Conservation (phyloP, 2,797 vertebrate genomes). For the Xerus rutilus region DNA sequence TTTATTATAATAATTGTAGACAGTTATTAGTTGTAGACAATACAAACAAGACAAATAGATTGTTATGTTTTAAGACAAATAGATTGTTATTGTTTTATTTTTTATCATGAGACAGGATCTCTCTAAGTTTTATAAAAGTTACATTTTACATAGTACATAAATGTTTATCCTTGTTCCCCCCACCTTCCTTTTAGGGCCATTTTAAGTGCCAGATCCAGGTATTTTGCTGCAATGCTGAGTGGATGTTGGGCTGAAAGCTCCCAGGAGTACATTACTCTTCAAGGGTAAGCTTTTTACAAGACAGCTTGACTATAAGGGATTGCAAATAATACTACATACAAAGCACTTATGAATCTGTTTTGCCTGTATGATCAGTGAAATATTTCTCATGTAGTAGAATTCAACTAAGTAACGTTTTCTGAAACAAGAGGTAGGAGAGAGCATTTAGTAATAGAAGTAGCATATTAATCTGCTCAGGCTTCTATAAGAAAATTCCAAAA, state of each 20-base stretch:
- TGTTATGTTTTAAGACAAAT: slow-evolving; percentile 22
- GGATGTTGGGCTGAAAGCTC: slow-evolving; percentile 98
- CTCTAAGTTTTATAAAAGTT: slow-evolving; percentile 79
- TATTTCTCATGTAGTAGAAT: slow-evolving; percentile 23
- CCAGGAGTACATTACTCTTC: slow-evolving; percentile 94
- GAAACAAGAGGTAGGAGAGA: slow-evolving; percentile 10
- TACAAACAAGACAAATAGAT: slow-evolving; percentile 10
- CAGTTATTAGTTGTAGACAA: neutral
- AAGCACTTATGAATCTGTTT: slow-evolving; percentile 56
- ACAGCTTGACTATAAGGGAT: slow-evolving; percentile 71
- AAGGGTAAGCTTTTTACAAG: slow-evolving; percentile 92
- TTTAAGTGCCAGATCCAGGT: slow-evolving; percentile 96
- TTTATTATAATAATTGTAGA: slow-evolving; percentile 14
- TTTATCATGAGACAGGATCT: too few relatives aligned
- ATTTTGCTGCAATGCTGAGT: slow-evolving; percentile 97
- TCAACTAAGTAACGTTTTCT: slow-evolving; percentile 30
- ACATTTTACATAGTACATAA: slow-evolving; percentile 76
- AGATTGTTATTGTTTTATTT: slow-evolving; percentile 12
- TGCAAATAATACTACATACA: slow-evolving; percentile 72
- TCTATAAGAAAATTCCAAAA: neutral
- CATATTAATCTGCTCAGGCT: neutral
- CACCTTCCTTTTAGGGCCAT: slow-evolving; percentile 91
- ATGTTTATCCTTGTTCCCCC: slow-evolving; percentile 76
- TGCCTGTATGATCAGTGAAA: neutral
- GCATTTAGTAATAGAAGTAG: neutral